Evolutionary conservation across 2,797 vertebrate species (phyloP), one percentile per base, ranked within the genome.

Genomic region (Hydrocynus forskahlii): DNA sequence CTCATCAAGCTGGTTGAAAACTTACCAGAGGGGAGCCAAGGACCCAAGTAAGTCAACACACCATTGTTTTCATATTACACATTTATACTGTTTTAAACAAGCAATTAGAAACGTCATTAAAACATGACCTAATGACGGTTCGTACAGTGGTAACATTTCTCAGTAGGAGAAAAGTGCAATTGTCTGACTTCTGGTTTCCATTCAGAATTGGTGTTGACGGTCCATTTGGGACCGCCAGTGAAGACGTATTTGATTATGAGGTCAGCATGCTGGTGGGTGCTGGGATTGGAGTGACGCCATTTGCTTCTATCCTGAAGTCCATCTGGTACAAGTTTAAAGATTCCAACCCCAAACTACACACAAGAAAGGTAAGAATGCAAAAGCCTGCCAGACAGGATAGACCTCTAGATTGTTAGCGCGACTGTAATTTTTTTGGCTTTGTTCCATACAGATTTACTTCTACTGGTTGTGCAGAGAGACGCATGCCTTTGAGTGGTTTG

Each of bases 381-480:
- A 69, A n/a, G 19, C 23, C 1, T 66, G 9, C 1, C 16, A 16
- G 54, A 54, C 23, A 70, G 5, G 54, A 7, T 60, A 29, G 10
- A 50, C 21, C 1, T 17, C 48, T 17, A 35, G 13, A 73, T 9
- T 57, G 54, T 17, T n/a, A 25, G n/a, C 50, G 17, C 35, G 23
- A 10, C 40, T 6, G 25, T 84, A 1, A 3, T 1, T n/a, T 12
- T 60, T 60, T 35, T 19, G 23, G n/a, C 16, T 3, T 19, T 40
- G 17, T 87, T 91, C 71, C 29, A 88, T 91, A 62, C 91, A 98
- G 97, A 98, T 98, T 79, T 98, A 98, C 72, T 98, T 99, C 88
- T 99, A 97, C 83, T 98, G 97, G 97, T 92, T 99, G 35, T 99
- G 96, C 86, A 94, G 96, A 62, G 97, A 99, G 90, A 98, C 95